Percentiles rank a stretch among this genome's conserved stretches.
Evolutionary conservation across 53 echinoderm and acorn worm species (phyloP).

Genomic region (Actinopyga echinites): DNA sequence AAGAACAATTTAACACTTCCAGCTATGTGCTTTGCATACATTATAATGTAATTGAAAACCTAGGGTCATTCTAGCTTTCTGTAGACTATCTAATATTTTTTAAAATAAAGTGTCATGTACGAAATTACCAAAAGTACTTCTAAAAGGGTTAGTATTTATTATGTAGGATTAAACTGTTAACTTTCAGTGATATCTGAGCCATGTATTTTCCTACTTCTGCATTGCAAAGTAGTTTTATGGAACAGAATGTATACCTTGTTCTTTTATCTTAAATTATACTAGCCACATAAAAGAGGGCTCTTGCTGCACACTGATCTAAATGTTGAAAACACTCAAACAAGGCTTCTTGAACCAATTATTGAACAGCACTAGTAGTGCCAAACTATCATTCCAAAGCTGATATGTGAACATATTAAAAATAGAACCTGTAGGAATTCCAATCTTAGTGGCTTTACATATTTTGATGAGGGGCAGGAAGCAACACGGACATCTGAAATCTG

Average conservation of each 20-base stretch:
- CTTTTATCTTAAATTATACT: too few species aligned
- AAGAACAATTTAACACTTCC: background rate
- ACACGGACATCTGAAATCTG: slow-evolving; percentile 55
- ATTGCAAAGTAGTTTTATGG: too few species aligned
- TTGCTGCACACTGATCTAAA: background rate
- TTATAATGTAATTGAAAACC: background rate
- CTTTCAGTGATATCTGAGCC: too few species aligned
- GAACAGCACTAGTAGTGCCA: background rate
- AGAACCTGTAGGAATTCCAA: slow-evolving; percentile 57
- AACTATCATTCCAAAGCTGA: background rate
- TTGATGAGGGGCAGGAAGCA: slow-evolving; percentile 46
- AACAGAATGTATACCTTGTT: too few species aligned
- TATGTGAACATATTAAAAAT: background rate
- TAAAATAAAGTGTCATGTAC: too few species aligned
- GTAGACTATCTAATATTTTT: too few species aligned
- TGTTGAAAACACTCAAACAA: background rate
- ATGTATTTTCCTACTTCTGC: too few species aligned
- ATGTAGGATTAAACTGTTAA: too few species aligned
- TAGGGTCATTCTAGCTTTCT: too few species aligned
- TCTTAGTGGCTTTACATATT: slow-evolving; percentile 51
- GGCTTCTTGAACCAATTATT: background rate
- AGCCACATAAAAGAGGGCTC: too few species aligned
- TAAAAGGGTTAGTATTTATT: too few species aligned
- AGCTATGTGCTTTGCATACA: background rate
- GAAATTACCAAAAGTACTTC: too few species aligned